Percentiles rank a stretch among this genome's conserved stretches.
phyloP scores from a whole-genome alignment of 2,797 vertebrate genomes.

The Anas flavirostris region DNA sequence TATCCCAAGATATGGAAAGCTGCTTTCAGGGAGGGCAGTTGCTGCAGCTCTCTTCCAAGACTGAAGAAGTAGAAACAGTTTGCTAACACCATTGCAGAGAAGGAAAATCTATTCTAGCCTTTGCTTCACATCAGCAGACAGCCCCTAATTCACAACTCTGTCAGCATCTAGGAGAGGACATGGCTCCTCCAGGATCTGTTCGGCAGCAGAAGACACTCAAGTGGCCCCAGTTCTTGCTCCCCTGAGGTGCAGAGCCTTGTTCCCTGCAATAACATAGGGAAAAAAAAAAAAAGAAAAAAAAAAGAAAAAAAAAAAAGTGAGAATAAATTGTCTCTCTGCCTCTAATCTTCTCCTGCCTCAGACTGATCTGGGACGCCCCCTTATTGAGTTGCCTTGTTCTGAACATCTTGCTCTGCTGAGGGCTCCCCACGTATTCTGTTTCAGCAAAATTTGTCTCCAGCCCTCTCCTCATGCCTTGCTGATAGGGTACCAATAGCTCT shows the following conservation, averaged over 20 bases:
- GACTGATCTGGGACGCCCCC: rapidly evolving
- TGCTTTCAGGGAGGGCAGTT: background rate
- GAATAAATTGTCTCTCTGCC: background rate
- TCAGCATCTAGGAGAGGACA: background rate
- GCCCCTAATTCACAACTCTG: background rate
- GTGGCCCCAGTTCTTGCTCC: background rate
- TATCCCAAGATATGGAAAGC: background rate
- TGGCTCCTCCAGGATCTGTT: background rate
- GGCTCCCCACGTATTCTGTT: background rate
- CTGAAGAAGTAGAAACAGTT: background rate
- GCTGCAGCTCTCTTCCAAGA: constrained; percentile 15
- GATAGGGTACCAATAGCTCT: background rate
- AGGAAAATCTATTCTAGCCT: background rate
- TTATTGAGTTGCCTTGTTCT: background rate
- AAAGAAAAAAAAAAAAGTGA: background rate
- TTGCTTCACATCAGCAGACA: background rate
- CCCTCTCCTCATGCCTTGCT: background rate
- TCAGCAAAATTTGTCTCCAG: background rate
- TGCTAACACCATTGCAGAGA: background rate
- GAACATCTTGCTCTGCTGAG: rapidly evolving
- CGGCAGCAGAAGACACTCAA: background rate
- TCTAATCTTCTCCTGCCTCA: background rate
- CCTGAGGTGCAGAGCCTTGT: background rate
- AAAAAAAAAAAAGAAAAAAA: no score
- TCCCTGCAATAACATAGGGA: background rate